phyloP scores from a whole-genome alignment of 2,797 vertebrate genomes.

The Cygnus olor region DNA sequence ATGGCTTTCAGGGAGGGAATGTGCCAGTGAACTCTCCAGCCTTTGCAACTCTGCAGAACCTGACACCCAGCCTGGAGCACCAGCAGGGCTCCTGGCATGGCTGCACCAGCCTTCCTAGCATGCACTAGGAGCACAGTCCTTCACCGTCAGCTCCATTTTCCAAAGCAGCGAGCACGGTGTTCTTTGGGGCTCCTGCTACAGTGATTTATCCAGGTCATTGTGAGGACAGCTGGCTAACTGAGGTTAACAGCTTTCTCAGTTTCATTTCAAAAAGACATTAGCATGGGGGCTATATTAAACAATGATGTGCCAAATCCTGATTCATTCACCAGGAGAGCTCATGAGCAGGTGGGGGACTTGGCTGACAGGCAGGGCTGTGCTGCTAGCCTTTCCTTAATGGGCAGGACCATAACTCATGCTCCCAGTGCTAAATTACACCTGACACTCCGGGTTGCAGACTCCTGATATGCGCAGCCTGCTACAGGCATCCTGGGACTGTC shows the following conservation, averaged over 20 bases:
- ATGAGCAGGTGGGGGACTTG: conserved; percentile 58
- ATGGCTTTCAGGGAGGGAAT: fast-evolving
- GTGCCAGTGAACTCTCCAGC: background rate
- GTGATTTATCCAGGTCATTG: conserved; percentile 79
- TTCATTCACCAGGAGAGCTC: conserved; percentile 74
- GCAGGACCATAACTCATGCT: conserved; percentile 70
- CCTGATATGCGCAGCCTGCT: conserved; percentile 42
- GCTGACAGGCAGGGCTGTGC: conserved; percentile 71
- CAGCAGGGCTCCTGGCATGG: too few species aligned
- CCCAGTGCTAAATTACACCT: conserved; percentile 67
- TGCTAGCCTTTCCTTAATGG: conserved; percentile 72
- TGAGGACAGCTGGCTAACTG: conserved; percentile 77
- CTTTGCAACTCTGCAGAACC: background rate
- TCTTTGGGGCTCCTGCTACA: conserved; percentile 13
- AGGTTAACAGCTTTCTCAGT: conserved; percentile 80
- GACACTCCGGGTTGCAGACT: conserved; percentile 47
- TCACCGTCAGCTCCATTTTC: background rate
- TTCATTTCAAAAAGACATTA: conserved; percentile 80
- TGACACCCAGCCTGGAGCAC: background rate
- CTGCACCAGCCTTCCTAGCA: background rate
- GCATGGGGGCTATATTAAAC: conserved; percentile 76
- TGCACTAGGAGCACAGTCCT: background rate
- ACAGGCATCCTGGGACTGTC: background rate
- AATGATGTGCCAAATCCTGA: conserved; percentile 73
- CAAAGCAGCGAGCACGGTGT: conserved; percentile 25